Evolutionary conservation across 2,113 vertebrate species (phyloP), one percentile per base, ranked within the genome.

Genomic region (Hydrolagus affinis): DNA sequence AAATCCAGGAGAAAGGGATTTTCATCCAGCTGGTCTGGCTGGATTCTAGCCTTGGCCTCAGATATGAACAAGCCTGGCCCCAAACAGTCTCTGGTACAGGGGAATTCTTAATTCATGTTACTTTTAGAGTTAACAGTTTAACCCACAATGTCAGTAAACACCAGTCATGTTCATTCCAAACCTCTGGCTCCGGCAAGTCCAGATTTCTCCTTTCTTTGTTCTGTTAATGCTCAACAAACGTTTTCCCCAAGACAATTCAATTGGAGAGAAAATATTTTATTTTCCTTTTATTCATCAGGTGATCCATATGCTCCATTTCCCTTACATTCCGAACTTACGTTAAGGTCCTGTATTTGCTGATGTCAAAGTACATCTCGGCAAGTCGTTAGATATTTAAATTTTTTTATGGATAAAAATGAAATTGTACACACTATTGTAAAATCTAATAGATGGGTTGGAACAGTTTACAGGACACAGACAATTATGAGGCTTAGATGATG

Each of bases 401-500:
- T 44, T 44, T 44, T 44, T 3, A 3, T 44, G n/a, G 62, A 28
- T 4, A 28, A 66, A 9, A 83, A 30, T 11, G 30, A 32, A 19
- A 68, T 83, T 32, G 19, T 66, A 28, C 60, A 32, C 44, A 44
- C 44, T 32, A 32, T 32, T 32, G 28, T 17, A 28, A 83, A 30
- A 56, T 83, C 59, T 28, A 68, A 83, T 17, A 32, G 25, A 21
- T 66, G 60, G 32, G 77, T 28, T 80, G 59, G 62, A 25, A 83
- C 12, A 12, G 62, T 72, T 28, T 72, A 72, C 23, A 72, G 23
- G 59, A 30, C 60, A 28, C 62, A 15, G 11, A 68, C 78, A 66
- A 83, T 68, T 28, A 57, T 83, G 62, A 83, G 78, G 78, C 32
- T 32, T 68, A 83, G 28, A 83, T 66, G 78, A 83, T 64, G 23